Conservation (phyloP, 2,797 vertebrate species). For the Eptatretus atami region DNA sequence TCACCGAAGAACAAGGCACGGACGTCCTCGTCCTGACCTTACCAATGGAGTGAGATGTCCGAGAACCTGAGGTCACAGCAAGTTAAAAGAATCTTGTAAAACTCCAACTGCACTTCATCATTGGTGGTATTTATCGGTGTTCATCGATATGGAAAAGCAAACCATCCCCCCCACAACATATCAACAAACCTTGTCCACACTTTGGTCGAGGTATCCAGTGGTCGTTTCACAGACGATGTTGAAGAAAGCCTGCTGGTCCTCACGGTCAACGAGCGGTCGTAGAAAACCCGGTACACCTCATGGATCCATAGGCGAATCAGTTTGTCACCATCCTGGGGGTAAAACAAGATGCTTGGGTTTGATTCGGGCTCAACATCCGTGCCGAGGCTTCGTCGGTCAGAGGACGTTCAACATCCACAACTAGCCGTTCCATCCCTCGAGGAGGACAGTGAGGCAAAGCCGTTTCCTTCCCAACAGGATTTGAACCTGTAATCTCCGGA, state of each 20-base stretch:
- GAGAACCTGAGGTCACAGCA: constrained; percentile 22
- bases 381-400: no score
- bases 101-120: no score
- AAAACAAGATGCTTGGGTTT: no score
- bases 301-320: constrained; percentile 69
- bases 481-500: no score
- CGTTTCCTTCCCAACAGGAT: no score
- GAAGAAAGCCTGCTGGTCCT: constrained; percentile 45
- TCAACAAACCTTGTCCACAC: constrained; percentile 38
- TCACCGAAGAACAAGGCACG: constrained; percentile 64
- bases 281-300: constrained; percentile 68
- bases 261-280: constrained; percentile 37
- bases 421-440: no score
- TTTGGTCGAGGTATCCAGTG: constrained; percentile 32
- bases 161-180: no score
- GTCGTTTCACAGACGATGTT: constrained; percentile 36
- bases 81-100: not conserved
- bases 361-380: no score
- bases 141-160: no score
- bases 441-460: no score
- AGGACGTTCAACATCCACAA: no score
- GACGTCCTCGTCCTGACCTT: constrained; percentile 32
- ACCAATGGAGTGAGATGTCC: constrained; percentile 29
- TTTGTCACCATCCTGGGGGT: constrained; percentile 38
- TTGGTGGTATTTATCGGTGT: no score